These are phyloP conservation scores for Zapus hudsonius DNA, from an alignment of 2,113 vertebrate species.

Conservation along the genomic window DNA sequence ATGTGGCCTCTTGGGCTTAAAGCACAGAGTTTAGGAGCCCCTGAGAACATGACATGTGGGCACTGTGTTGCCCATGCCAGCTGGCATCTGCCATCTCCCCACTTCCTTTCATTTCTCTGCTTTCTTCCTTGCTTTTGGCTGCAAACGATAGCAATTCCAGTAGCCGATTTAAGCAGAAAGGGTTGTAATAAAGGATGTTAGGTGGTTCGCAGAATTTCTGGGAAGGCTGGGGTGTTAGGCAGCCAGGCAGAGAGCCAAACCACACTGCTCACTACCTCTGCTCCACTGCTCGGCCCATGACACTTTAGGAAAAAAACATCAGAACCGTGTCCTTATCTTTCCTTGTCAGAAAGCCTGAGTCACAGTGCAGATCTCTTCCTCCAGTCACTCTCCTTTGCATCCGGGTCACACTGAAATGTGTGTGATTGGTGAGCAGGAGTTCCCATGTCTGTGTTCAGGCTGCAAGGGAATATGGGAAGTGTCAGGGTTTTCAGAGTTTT, in stretches of 20 bases:
- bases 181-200: constrained; percentile 20
- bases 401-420: background rate
- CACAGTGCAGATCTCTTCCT: background rate
- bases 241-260: constrained; percentile 25
- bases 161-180: constrained; percentile 45
- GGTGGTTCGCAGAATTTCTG: constrained; percentile 49
- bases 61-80: rapidly evolving
- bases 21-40: background rate
- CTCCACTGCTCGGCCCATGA: background rate
- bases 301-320: background rate
- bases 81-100: background rate
- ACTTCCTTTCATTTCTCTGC: background rate
- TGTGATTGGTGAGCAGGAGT: background rate
- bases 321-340: background rate
- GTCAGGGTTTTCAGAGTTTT: background rate
- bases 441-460: background rate
- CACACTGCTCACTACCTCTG: rapidly evolving
- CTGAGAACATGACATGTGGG: background rate
- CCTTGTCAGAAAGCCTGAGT: background rate
- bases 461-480: background rate
- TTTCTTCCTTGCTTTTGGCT: constrained; percentile 35
- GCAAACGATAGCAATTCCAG: constrained; percentile 41
- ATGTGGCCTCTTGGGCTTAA: background rate
- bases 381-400: background rate
- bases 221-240: background rate